Conservation (phyloP, 2,797 vertebrate genomes). For the Phalanger gymnotis region DNA sequence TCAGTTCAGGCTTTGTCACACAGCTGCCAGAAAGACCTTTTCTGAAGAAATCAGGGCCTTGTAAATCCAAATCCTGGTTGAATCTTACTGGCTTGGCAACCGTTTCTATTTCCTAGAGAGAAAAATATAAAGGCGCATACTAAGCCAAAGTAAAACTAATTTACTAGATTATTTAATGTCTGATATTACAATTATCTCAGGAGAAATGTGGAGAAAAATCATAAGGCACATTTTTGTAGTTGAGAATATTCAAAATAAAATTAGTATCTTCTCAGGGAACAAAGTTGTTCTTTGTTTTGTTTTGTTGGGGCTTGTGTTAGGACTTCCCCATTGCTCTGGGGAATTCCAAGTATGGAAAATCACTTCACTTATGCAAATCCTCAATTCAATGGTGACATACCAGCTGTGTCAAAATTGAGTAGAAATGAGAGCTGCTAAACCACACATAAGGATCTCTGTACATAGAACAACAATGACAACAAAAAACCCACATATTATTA, state of each 20-base stretch:
- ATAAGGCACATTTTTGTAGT: background rate
- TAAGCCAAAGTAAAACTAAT: background rate
- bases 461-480: background rate
- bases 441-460: background rate
- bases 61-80: slow-evolving; percentile 55
- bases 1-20: slow-evolving; percentile 35
- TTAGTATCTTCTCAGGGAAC: background rate
- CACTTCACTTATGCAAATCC: background rate
- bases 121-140: background rate
- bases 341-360: background rate
- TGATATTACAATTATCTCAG: background rate
- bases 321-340: background rate
- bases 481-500: background rate
- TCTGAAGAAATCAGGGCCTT: slow-evolving; percentile 38
- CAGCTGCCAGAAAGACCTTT: background rate
- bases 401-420: background rate
- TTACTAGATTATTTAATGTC: background rate
- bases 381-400: background rate
- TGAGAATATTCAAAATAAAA: background rate
- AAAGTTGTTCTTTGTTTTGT: background rate
- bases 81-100: slow-evolving; percentile 54
- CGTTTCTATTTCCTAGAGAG: slow-evolving; percentile 70
- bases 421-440: background rate
- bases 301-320: background rate
- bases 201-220: background rate